Conservation (phyloP, 2,888 invertebrate species). For the Caenorhabditis afra region DNA sequence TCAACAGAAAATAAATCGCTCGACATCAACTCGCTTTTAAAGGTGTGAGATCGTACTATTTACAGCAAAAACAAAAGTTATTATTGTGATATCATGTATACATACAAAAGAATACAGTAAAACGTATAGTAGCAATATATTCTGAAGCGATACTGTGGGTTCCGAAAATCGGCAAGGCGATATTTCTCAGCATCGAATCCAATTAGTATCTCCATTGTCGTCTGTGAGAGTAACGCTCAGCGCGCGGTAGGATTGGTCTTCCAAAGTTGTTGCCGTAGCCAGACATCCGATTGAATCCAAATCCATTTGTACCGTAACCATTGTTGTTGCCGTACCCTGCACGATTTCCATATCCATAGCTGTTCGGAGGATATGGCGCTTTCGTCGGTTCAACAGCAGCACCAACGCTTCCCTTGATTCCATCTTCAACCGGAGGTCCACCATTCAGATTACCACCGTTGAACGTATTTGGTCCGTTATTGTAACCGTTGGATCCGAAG, state of each 20-base stretch:
- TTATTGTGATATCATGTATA: too few relatives aligned
- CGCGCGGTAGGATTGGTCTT: slow-evolving; percentile 39
- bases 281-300: slow-evolving; percentile 38
- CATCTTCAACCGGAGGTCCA: slow-evolving; percentile 14
- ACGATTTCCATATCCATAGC: slow-evolving; percentile 28
- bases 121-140: too few relatives aligned
- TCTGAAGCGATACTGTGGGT: too few relatives aligned
- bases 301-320: slow-evolving; percentile 7
- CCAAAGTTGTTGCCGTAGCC: slow-evolving; percentile 46
- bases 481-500: slow-evolving; percentile 4
- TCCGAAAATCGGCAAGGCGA: too few relatives aligned
- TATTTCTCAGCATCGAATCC: too few relatives aligned
- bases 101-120: too few relatives aligned
- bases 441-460: slow-evolving; percentile 10
- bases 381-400: slow-evolving; percentile 34
- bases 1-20: too few relatives aligned
- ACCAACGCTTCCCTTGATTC: slow-evolving; percentile 53
- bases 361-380: slow-evolving; percentile 10
- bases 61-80: too few relatives aligned
- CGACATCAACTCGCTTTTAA: too few relatives aligned
- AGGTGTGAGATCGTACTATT: too few relatives aligned
- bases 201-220: slow-evolving; percentile 24
- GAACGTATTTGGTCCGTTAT: slow-evolving; percentile 34
- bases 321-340: slow-evolving; percentile 22
- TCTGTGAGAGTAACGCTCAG: slow-evolving; percentile 35